These are phyloP conservation scores for Macaria liturata DNA, from an alignment of 2,888 invertebrate genomes.

Conservation along the genomic window DNA sequence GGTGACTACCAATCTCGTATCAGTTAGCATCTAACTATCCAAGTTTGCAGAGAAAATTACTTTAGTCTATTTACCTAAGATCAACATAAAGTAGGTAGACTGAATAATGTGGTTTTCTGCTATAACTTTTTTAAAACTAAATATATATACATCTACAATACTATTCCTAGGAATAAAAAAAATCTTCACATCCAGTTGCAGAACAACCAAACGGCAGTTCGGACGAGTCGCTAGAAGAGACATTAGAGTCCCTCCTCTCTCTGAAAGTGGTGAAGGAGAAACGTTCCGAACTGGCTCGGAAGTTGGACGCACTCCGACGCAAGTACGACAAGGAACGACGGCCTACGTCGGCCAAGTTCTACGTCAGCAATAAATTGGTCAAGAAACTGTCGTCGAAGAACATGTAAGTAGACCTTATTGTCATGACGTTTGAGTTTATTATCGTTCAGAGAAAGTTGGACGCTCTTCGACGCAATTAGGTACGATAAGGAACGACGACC, in stretches of 20 bases:
- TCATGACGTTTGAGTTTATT: no score
- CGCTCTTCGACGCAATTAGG: slow-evolving; percentile 89
- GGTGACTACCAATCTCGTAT: no score
- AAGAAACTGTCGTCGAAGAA: slow-evolving; percentile 53
- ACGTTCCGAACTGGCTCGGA: slow-evolving; percentile 92
- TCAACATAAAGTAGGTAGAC: no score
- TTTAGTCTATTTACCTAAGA: no score
- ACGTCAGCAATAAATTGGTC: slow-evolving; percentile 70
- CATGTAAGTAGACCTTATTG: slow-evolving; percentile 41
- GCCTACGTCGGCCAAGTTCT: slow-evolving; percentile 87
- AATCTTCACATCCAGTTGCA: slow-evolving; percentile 26
- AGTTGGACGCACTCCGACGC: slow-evolving; percentile 91
- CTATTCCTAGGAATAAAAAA: no score
- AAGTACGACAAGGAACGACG: slow-evolving; percentile 92
- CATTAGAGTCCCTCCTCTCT: slow-evolving; percentile 90
- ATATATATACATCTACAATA: no score
- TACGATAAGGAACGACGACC: slow-evolving; percentile 90
- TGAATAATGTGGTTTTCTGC: no score
- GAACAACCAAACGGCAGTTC: slow-evolving; percentile 63
- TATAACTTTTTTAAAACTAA: no score
- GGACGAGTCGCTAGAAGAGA: slow-evolving; percentile 88
- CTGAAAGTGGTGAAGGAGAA: slow-evolving; percentile 93
- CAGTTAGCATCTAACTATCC: no score
- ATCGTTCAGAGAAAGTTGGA: slow-evolving; percentile 90
- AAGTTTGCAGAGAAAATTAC: no score